phyloP scores from a whole-genome alignment of 2,888 invertebrate species.

The Campoletis raptor region DNA sequence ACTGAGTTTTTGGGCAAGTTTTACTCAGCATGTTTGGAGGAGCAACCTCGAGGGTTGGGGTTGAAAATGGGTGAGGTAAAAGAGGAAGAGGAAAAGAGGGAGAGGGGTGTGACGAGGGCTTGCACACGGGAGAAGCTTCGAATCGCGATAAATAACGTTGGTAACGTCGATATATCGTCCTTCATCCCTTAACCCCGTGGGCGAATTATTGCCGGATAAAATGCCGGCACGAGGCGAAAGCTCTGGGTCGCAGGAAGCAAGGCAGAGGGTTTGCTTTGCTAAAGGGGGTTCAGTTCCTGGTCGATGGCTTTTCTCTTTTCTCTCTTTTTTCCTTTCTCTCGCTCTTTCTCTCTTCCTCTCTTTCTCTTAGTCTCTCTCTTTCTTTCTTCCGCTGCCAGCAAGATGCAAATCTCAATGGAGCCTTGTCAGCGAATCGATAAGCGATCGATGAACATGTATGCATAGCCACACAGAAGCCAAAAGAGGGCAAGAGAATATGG shows the following conservation, averaged over 20 bases:
- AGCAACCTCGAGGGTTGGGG: background rate
- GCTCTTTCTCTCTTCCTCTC: slow-evolving; percentile 40
- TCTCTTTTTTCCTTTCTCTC: slow-evolving; percentile 28
- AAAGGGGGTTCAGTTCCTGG: slow-evolving; percentile 19
- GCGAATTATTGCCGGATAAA: slow-evolving; percentile 68
- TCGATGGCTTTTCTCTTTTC: slow-evolving; percentile 50
- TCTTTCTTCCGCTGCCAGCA: slow-evolving; percentile 49
- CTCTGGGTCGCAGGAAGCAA: slow-evolving; percentile 46
- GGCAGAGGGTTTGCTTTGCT: slow-evolving; percentile 32
- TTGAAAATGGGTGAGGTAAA: background rate
- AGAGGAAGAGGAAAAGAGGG: background rate
- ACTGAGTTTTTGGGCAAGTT: background rate
- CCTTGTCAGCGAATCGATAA: slow-evolving; percentile 70
- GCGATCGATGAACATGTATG: slow-evolving; percentile 66
- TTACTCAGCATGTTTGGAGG: slow-evolving; percentile 17
- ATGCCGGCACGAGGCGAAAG: slow-evolving; percentile 58
- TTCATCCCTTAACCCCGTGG: slow-evolving; percentile 67
- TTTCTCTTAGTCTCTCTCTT: slow-evolving; percentile 9
- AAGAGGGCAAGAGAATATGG: slow-evolving; percentile 63
- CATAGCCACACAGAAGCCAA: slow-evolving; percentile 29
- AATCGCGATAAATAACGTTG: slow-evolving; percentile 65
- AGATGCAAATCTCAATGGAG: slow-evolving; percentile 69
- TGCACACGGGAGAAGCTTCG: slow-evolving; percentile 33
- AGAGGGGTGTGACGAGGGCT: slow-evolving; percentile 45
- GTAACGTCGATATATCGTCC: slow-evolving; percentile 68